A percentile compares a stretch with the other conserved stretches of the same genome.
Evolutionary conservation across 2,113 vertebrate species (phyloP).

Genomic region (Grantiella picta): DNA sequence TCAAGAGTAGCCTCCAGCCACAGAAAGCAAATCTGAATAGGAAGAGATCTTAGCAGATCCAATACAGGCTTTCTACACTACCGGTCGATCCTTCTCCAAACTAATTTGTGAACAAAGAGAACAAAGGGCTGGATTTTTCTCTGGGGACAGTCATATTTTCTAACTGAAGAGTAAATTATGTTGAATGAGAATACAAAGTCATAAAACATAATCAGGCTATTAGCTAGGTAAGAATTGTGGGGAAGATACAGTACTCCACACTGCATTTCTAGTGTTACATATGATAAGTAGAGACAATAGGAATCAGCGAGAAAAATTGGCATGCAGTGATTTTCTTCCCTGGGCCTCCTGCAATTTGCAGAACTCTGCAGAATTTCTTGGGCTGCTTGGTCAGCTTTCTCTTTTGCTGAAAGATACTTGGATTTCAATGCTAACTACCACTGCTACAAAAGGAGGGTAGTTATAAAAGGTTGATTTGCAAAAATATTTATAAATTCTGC

Average conservation of each 20-base stretch:
- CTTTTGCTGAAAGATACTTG: slow-evolving; percentile 31
- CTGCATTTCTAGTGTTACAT: not conserved
- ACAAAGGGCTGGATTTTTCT: slow-evolving; percentile 57
- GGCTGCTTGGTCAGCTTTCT: slow-evolving; percentile 47
- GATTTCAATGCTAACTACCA: slow-evolving; percentile 31
- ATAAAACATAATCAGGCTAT: slow-evolving; percentile 37
- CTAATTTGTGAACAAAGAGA: slow-evolving; percentile 62
- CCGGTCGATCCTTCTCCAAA: slow-evolving; percentile 53
- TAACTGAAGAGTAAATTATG: slow-evolving; percentile 50
- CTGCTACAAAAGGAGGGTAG: slow-evolving; percentile 13
- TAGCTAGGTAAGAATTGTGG: not conserved
- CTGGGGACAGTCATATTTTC: slow-evolving; percentile 52
- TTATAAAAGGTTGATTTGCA: slow-evolving; percentile 50
- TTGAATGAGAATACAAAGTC: slow-evolving; percentile 38
- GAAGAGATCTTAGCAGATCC: slow-evolving; percentile 64
- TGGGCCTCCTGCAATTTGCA: slow-evolving; percentile 41
- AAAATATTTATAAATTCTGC: slow-evolving; percentile 43
- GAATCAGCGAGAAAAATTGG: slow-evolving; percentile 38
- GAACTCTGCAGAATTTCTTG: slow-evolving; percentile 49
- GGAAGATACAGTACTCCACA: not conserved
- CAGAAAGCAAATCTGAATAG: slow-evolving; percentile 56
- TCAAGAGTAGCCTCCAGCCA: slow-evolving; percentile 60
- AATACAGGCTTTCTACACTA: slow-evolving; percentile 35
- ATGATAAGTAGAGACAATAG: slow-evolving; percentile 34
- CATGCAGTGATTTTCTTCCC: slow-evolving; percentile 19